Percentiles rank a stretch among this genome's conserved stretches.
These are phyloP conservation scores for Glyptemys insculpta DNA, from an alignment of 2,797 vertebrate genomes.

Conservation along the genomic window DNA sequence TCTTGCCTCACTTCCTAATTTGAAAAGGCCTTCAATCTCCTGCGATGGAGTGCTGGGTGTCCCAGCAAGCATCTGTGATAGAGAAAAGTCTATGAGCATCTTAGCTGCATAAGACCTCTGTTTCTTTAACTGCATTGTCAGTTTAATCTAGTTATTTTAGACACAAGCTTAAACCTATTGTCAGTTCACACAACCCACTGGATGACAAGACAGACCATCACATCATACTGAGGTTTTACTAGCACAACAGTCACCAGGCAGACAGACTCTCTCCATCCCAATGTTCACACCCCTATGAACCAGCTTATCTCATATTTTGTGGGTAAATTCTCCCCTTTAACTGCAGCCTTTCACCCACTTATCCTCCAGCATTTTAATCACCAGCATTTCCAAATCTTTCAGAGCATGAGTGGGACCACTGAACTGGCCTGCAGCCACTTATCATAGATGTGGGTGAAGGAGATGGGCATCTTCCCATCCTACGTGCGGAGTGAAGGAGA, in stretches of 20 bases:
- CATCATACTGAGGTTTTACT: background rate
- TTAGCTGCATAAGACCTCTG: background rate
- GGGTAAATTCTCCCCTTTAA: background rate
- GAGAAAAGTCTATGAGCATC: background rate
- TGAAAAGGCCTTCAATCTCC: background rate
- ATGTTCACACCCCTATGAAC: background rate
- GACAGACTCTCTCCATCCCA: background rate
- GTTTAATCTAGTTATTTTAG: background rate
- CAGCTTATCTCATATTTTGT: background rate
- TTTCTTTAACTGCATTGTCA: background rate
- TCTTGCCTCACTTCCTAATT: background rate
- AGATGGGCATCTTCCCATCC: background rate
- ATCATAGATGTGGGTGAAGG: background rate
- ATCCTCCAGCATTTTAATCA: background rate
- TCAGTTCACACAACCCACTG: background rate
- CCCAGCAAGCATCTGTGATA: background rate
- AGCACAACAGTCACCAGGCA: background rate
- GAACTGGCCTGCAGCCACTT: background rate
- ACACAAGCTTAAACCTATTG: background rate
- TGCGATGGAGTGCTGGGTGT: background rate
- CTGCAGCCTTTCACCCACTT: background rate
- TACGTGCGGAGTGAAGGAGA: background rate
- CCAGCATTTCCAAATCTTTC: background rate
- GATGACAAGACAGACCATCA: background rate
- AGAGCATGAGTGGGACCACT: background rate